These are phyloP conservation scores for Torymus texanus DNA, from an alignment of 2,888 invertebrate species.

Conservation along the genomic window DNA sequence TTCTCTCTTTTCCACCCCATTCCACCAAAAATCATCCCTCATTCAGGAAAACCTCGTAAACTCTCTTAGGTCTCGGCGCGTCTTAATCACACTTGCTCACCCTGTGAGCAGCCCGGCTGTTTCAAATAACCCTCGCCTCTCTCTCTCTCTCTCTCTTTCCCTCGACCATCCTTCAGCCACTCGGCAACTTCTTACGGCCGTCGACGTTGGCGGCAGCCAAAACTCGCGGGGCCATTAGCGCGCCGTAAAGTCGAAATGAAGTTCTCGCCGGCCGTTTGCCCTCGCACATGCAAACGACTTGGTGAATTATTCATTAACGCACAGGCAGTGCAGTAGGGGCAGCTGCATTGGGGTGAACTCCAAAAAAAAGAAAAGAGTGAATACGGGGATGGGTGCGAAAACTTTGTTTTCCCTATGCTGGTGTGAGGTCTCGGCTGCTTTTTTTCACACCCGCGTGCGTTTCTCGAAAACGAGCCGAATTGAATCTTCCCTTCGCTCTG, in stretches of 20 bases:
- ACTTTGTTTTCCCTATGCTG: background rate
- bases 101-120: too few relatives aligned
- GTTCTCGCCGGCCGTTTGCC: constrained; percentile 58
- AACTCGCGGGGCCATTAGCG: constrained; percentile 16
- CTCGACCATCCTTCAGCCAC: too few relatives aligned
- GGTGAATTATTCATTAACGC: constrained; percentile 64
- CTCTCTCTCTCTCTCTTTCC: too few relatives aligned
- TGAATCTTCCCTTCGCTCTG: background rate
- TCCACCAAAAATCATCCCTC: too few relatives aligned
- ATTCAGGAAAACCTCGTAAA: too few relatives aligned
- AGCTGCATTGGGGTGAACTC: background rate
- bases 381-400: background rate
- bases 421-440: background rate
- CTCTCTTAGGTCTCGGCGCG: too few relatives aligned
- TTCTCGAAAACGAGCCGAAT: constrained; percentile 7
- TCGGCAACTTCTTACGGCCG: too few relatives aligned
- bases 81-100: too few relatives aligned
- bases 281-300: constrained; percentile 61
- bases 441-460: background rate
- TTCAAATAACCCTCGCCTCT: too few relatives aligned
- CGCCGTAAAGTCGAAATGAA: constrained; percentile 60
- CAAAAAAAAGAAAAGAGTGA: background rate
- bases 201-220: background rate
- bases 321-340: background rate
- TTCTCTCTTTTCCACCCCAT: too few relatives aligned